These are phyloP conservation scores for Anolis apletophallus DNA, from an alignment of 2,797 vertebrate genomes.

Conservation along the genomic window DNA sequence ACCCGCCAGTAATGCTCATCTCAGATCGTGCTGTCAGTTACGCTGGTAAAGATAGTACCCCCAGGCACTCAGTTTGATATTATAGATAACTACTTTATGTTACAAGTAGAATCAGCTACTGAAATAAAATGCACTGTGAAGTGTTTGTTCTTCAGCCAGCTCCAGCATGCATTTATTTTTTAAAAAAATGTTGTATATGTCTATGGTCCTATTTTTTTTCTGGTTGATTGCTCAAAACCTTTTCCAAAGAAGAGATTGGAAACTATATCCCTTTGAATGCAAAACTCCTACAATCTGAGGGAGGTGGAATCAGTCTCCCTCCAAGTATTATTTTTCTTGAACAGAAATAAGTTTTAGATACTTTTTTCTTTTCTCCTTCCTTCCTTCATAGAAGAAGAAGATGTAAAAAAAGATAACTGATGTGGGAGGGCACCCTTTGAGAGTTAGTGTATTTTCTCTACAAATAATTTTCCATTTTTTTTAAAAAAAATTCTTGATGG, in stretches of 20 bases:
- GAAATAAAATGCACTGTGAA: constrained; percentile 3
- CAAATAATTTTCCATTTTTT: too few species aligned
- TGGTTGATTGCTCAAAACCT: neutral
- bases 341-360: neutral
- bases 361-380: neutral
- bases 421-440: constrained; percentile 33
- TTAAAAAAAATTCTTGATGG: too few species aligned
- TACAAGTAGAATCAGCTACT: neutral
- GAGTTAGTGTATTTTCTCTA: constrained; percentile 57
- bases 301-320: neutral
- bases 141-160: constrained; percentile 13
- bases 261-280: neutral
- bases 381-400: constrained; percentile 4
- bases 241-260: constrained; percentile 16
- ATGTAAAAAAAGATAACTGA: neutral
- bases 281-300: neutral
- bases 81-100: neutral
- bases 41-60: neutral
- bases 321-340: constrained; percentile 1
- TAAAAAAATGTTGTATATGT: neutral
- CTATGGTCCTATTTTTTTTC: neutral
- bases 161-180: fast-evolving
- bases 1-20: neutral
- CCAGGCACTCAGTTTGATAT: neutral
- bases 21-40: neutral